Base-by-base conservation (phyloP, 2,888 invertebrate genomes). In the Lasioglossum leucozonium region DNA sequence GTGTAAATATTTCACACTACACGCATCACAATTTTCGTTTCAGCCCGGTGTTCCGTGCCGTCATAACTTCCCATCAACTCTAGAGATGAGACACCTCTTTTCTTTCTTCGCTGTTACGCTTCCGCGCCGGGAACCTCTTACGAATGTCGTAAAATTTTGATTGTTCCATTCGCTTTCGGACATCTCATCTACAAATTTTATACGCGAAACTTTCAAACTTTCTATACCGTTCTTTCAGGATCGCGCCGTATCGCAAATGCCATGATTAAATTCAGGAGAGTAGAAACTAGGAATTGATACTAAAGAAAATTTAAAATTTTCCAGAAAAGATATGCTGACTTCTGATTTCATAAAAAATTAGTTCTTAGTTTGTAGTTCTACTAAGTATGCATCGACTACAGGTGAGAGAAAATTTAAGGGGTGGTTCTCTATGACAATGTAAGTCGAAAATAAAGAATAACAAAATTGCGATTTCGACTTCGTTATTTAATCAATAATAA, bases 1-100 rank as follows among this genome's bases (percentile, higher is more conserved):
- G 92, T 92, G 93, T 93, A 93, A 93, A 93, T 93, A 93, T 93
- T 92, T 93, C 91, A 93, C 92, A 91, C 93, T 91, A 92, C 91
- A 93, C 92, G 93, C 93, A 92, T 93, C 93, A 92, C 92, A 91
- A 93, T 93, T 93, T 92, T 93, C 90, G 89, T 91, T 92, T 88
- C 89, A 82, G 74, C 85, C 79, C 72, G 79, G 78, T 84, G 85
- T 89, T 91, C 84, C 88, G 86, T 88, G 81, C 87, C 88, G 89
- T 90, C 91, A 89, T 91, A 92, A 92, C 91, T 90, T 90, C 82
- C 77, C 85, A 82, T 81, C 79, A 71, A 77, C 79, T 78, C 71
- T 73, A 18, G 75, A 72, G 80, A 72, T 81, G 81, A 81, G 75
- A 83, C 82, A 55, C 62, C 74, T 47, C 76, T 77, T 79, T 62